Evolutionary conservation across 2,797 vertebrate species (phyloP).

Genomic region (Hipposideros larvatus): DNA sequence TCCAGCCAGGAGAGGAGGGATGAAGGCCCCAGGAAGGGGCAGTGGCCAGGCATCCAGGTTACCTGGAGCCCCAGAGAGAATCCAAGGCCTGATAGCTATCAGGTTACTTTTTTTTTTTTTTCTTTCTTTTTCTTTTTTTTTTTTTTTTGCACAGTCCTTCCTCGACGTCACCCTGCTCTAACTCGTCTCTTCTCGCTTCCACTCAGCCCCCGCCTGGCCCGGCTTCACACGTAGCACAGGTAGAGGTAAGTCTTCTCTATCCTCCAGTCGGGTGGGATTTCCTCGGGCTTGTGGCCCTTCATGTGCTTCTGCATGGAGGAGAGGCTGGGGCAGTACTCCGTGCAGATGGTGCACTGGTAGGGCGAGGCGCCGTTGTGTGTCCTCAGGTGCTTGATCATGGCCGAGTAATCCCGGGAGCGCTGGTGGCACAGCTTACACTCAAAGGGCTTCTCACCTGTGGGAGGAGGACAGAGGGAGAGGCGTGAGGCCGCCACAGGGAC

Average conservation of each 20-base stretch:
- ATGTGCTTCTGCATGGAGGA: constrained; percentile 99
- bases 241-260: constrained; percentile 99
- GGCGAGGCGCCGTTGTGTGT: constrained; percentile 99
- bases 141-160: constrained; percentile 84
- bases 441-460: constrained; percentile 98
- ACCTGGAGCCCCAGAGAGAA: constrained; percentile 50
- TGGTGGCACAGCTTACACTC: constrained; percentile 99
- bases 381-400: constrained; percentile 99
- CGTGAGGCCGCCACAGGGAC: neutral
- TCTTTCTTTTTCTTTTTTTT: constrained; percentile 30
- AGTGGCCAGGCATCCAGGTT: neutral
- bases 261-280: constrained; percentile 98
- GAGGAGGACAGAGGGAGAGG: neutral
- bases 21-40: neutral
- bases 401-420: constrained; percentile 98
- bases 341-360: constrained; percentile 99
- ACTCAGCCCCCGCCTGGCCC: constrained; percentile 71
- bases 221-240: constrained; percentile 97
- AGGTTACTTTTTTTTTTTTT: constrained; percentile 82
- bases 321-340: constrained; percentile 99
- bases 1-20: neutral
- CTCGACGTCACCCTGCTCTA: constrained; percentile 62
- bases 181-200: neutral
- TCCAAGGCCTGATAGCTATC: constrained; percentile 64
- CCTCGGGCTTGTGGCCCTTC: constrained; percentile 98